These are phyloP conservation scores for Cryptus armator DNA, from an alignment of 2,888 invertebrate species.

Conservation along the genomic window DNA sequence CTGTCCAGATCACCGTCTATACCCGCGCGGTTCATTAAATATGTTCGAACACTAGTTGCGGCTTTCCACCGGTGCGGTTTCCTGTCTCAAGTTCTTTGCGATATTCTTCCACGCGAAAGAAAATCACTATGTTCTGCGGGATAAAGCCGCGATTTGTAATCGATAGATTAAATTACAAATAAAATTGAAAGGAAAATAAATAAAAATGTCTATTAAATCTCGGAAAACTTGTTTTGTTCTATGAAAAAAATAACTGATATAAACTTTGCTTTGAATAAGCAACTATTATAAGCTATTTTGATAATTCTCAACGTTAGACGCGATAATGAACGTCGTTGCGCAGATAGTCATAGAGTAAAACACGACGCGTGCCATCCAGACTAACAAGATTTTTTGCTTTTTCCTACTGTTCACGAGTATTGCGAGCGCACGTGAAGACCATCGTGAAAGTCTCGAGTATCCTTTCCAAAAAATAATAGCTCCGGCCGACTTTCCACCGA, in stretches of 20 bases:
- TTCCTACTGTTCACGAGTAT: constrained; percentile 60
- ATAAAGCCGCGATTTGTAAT: constrained; percentile 9
- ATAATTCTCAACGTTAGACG: background rate
- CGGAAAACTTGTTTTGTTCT: background rate
- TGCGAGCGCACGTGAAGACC: constrained; percentile 49
- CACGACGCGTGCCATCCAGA: constrained; percentile 58
- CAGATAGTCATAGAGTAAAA: constrained; percentile 1
- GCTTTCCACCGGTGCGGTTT: constrained; percentile 68
- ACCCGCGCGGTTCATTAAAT: constrained; percentile 72
- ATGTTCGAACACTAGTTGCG: constrained; percentile 67
- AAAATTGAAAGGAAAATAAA: background rate
- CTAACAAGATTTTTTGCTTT: constrained; percentile 31
- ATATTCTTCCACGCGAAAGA: constrained; percentile 30
- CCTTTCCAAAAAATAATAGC: constrained; percentile 80
- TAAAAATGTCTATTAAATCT: background rate
- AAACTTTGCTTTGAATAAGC: background rate
- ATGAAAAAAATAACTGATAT: background rate
- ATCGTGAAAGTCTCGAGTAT: constrained; percentile 73
- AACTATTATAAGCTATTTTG: background rate
- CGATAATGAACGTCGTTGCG: constrained; percentile 2
- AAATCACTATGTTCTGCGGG: constrained; percentile 27
- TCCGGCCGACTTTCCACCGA: constrained; percentile 77
- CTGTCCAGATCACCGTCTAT: constrained; percentile 72
- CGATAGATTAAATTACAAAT: background rate
- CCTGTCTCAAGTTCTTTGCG: constrained; percentile 57